phyloP scores from a whole-genome alignment of 2,113 vertebrate species.

The Corythornis madagascariensis region DNA sequence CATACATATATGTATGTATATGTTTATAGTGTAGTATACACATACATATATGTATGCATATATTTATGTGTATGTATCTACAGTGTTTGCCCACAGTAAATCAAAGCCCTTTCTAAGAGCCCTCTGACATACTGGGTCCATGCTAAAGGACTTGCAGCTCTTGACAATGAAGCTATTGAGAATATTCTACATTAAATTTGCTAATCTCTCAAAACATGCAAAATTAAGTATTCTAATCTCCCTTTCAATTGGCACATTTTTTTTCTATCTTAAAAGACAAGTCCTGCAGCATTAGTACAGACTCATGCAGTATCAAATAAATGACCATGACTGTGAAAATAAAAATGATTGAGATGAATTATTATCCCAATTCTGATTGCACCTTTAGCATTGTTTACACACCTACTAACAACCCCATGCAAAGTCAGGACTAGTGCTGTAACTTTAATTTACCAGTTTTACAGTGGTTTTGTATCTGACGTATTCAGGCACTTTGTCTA shows the following conservation, averaged over 20 bases:
- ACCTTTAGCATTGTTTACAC: neutral
- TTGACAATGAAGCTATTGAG: neutral
- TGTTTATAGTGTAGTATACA: neutral
- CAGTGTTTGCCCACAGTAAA: neutral
- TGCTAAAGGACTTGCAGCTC: neutral
- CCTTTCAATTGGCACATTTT: neutral
- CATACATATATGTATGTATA: accelerated
- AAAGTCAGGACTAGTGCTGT: neutral
- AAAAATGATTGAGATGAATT: neutral
- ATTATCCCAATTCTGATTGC: neutral
- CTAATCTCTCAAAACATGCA: neutral
- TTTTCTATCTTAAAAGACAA: neutral
- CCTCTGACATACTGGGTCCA: neutral
- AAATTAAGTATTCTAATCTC: neutral
- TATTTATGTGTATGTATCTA: neutral
- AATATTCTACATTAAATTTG: neutral
- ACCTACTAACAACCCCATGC: neutral
- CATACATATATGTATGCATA: accelerated
- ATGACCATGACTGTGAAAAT: neutral
- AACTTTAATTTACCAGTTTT: neutral
- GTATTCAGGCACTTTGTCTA: neutral
- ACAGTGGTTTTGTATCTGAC: neutral
- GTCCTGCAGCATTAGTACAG: neutral
- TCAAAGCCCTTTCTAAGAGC: neutral
- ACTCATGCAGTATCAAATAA: neutral